A percentile compares a stretch with the other conserved stretches of the same genome.
phyloP scores from a whole-genome alignment of 2,888 invertebrate species.

The Nysson spinosus region DNA sequence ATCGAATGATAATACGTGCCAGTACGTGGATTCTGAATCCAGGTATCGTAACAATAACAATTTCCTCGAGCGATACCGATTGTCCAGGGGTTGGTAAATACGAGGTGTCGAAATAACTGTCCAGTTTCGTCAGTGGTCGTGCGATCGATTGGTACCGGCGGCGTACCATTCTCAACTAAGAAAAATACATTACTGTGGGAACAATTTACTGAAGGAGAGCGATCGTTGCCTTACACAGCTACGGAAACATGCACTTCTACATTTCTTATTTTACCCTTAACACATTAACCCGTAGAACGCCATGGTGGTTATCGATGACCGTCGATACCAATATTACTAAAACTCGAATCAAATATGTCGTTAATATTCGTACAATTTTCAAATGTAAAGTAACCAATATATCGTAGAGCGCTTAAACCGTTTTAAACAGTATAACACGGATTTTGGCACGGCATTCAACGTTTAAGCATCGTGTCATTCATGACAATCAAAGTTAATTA shows the following conservation, averaged over 20 bases:
- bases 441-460: too few species aligned
- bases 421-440: too few species aligned
- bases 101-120: conserved; percentile 51
- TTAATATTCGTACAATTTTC: too few species aligned
- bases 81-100: conserved; percentile 44
- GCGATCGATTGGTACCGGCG: conserved; percentile 45
- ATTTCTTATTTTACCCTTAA: not conserved
- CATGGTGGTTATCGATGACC: conserved; percentile 39
- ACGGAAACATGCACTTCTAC: too few species aligned
- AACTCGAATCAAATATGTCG: too few species aligned
- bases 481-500: too few species aligned
- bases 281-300: conserved; percentile 29
- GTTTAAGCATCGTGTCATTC: too few species aligned
- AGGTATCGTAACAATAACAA: conserved; percentile 18
- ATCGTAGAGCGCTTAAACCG: too few species aligned
- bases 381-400: too few species aligned
- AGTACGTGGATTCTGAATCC: not conserved
- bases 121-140: conserved; percentile 54
- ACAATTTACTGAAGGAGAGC: conserved; percentile 40
- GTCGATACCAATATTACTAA: too few species aligned
- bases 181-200: conserved; percentile 51
- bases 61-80: conserved; percentile 35
- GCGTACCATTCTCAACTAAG: conserved; percentile 31
- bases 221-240: conserved; percentile 38
- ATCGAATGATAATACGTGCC: not conserved